Base-by-base conservation (phyloP, 2,113 vertebrate species). In the Gadus chalcogrammus region DNA sequence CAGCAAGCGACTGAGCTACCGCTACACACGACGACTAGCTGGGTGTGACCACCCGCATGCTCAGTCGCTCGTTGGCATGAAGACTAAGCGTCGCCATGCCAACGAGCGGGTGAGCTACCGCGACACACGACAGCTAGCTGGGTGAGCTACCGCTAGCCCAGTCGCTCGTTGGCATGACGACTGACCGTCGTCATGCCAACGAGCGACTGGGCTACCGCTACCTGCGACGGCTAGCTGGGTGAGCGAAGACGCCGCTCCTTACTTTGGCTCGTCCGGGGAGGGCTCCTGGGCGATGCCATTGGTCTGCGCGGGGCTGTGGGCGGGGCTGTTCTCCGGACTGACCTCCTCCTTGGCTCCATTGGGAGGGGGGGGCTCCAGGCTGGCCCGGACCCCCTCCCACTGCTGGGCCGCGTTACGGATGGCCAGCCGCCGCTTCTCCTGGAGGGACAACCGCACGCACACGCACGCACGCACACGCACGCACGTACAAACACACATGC, bases 381-480 rank as follows among this genome's bases (percentile, higher is more conserved):
- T 84, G 75, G 92, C 84, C 77, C 84, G 88, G 81, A 89, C 35
- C 28, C 78, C 92, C 84, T 96, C 95, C 97, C 97, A 99, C 38
- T 94, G 94, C n/a, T 88, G 94, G 3, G 97, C 96, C 52, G 97
- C 94, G 67, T 97, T 97, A 79, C 88, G 92, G 73, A 99, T 96
- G 0, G 95, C 96, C 65, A 96, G 88, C 5, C 95, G 92, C 61
- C 95, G 95, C 90, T 98, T 98, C 74, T 99, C 97, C 97, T 99
- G 79, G 42, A 88, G 5, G 75, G 0, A 64, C 0, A 55, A 48
- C 24, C 65, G 20, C 48, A 24, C 65, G 53, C 48, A 64, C 69
- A 68, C 60, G 67, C 35, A 74, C 9, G 76, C 22, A 69, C 67
- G 38, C 67, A 68, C n/a, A 69, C 67, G 38, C 67, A 68, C 52